A percentile compares a stretch with the other conserved stretches of the same genome.
These are phyloP conservation scores for Drosophila sp. DNA, from an alignment of 1,140 invertebrate species.

Conservation along the genomic window DNA sequence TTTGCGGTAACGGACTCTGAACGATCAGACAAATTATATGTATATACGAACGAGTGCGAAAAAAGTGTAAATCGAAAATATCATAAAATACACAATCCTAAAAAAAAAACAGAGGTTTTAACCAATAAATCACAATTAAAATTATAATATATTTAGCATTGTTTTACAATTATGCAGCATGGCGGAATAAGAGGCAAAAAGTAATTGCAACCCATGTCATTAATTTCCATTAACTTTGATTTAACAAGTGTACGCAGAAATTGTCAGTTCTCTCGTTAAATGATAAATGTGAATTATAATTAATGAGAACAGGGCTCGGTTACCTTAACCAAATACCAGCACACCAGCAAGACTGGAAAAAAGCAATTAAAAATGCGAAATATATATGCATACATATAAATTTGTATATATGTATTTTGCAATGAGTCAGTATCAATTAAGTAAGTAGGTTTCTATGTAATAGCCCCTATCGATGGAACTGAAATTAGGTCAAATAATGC, in stretches of 20 bases:
- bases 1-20: conserved; percentile 55
- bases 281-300: conserved; percentile 58
- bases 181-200: conserved; percentile 37
- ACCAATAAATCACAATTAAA: conserved; percentile 68
- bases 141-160: conserved; percentile 16
- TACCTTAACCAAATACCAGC: conserved; percentile 9
- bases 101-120: conserved; percentile 12
- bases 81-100: not conserved
- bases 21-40: conserved; percentile 26
- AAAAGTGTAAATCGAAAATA: conserved; percentile 25
- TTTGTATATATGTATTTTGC: conserved; percentile 18
- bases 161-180: conserved; percentile 45
- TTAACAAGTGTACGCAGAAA: conserved; percentile 38
- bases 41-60: conserved; percentile 9
- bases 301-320: conserved; percentile 25
- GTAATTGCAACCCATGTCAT: conserved; percentile 47
- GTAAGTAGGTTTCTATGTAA: conserved; percentile 34
- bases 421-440: conserved; percentile 44
- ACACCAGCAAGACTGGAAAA: not conserved
- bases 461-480: conserved; percentile 22
- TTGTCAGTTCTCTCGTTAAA: conserved; percentile 40
- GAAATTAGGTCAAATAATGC: conserved; percentile 48
- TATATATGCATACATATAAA: conserved; percentile 16
- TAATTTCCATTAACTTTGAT: conserved; percentile 56
- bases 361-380: conserved; percentile 55